phyloP scores from a whole-genome alignment of 2,113 vertebrate genomes.

The Eudyptes chrysolophus region DNA sequence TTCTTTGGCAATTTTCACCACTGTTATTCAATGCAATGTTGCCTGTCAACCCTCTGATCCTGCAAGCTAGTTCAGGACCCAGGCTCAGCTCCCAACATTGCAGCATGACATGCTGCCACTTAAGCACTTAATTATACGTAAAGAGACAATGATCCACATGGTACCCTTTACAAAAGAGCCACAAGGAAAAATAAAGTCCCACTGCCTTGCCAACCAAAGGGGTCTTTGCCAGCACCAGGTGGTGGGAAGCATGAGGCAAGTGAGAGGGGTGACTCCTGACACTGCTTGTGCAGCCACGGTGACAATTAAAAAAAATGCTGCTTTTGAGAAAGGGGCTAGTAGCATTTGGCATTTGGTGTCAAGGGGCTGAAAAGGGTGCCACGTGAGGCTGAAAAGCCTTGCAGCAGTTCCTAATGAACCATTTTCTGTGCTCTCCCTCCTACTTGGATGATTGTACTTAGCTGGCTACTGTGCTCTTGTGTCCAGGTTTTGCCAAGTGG shows the following conservation, averaged over 20 bases:
- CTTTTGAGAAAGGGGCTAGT: conserved; percentile 23
- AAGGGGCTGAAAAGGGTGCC: conserved; percentile 35
- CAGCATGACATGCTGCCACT: not conserved
- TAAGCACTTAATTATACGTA: conserved; percentile 33
- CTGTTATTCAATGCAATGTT: not conserved
- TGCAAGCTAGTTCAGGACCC: not conserved
- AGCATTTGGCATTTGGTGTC: conserved; percentile 16
- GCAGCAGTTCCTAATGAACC: not conserved
- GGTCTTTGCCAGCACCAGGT: conserved; percentile 50
- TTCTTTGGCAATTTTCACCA: not conserved
- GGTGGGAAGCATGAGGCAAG: conserved; percentile 29
- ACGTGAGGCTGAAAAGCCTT: conserved; percentile 45
- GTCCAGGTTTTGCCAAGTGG: conserved; percentile 19
- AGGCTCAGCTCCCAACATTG: not conserved
- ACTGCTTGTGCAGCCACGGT: not conserved
- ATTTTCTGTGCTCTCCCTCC: conserved; percentile 8
- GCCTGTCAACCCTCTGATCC: not conserved
- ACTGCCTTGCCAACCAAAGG: conserved; percentile 21
- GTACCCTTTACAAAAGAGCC: conserved; percentile 46
- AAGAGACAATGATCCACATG: conserved; percentile 3
- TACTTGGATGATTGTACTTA: not conserved
- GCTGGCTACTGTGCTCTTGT: conserved; percentile 3
- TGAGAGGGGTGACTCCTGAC: not conserved
- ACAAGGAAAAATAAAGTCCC: conserved; percentile 45
- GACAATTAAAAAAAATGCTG: not conserved